Evolutionary conservation across 1,140 invertebrate genomes (phyloP).

Genomic region (Euura saliciscinereae): DNA sequence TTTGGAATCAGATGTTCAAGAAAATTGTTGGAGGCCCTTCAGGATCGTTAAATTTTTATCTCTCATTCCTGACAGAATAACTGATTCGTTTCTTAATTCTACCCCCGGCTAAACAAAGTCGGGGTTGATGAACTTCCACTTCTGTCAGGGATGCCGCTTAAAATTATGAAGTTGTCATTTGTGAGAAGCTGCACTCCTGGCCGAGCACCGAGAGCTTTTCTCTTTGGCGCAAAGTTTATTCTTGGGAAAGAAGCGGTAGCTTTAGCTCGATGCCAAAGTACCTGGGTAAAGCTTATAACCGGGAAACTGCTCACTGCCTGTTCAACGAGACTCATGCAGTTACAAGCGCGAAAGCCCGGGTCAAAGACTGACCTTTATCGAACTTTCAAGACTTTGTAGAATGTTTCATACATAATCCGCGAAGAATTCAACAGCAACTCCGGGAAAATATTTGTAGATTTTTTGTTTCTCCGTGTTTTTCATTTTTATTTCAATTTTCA

Average conservation of each 20-base stretch:
- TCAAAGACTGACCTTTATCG: neutral
- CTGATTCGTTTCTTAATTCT: too few relatives aligned
- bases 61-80: too few relatives aligned
- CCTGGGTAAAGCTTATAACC: neutral
- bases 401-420: too few relatives aligned
- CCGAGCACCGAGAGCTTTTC: neutral
- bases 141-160: neutral
- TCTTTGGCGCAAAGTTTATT: neutral
- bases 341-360: neutral
- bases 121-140: neutral
- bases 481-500: too few relatives aligned
- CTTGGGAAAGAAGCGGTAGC: neutral
- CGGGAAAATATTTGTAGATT: too few relatives aligned
- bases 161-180: conserved; percentile 7
- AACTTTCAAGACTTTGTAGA: neutral
- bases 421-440: too few relatives aligned
- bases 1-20: too few relatives aligned
- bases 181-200: neutral
- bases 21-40: too few relatives aligned
- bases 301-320: neutral
- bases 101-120: too few relatives aligned
- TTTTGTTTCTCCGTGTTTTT: too few relatives aligned
- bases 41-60: too few relatives aligned
- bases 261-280: neutral
- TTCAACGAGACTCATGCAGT: too few relatives aligned